Percentiles rank a stretch among this genome's conserved stretches.
These are phyloP conservation scores for Oreochromis niloticus DNA, from an alignment of 2,113 vertebrate genomes.

Conservation along the genomic window DNA sequence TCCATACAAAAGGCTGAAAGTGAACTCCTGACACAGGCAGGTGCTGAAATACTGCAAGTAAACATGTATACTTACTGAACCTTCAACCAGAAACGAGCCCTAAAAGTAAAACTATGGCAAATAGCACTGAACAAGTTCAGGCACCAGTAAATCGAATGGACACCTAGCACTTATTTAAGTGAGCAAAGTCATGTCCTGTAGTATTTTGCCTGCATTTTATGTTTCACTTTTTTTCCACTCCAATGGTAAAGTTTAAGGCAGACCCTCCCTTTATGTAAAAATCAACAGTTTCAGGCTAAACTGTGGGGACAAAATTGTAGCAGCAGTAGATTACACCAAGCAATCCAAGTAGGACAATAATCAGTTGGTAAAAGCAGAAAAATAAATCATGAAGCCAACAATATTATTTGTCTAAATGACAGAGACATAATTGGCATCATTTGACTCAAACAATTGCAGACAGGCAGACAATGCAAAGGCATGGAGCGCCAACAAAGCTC, in stretches of 20 bases:
- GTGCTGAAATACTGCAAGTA: not conserved
- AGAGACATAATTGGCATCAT: conserved; percentile 37
- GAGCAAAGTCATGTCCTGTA: not conserved
- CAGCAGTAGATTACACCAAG: not conserved
- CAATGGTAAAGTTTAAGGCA: not conserved
- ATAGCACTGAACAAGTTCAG: not conserved
- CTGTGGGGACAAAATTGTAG: not conserved
- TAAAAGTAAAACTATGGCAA: not conserved
- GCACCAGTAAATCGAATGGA: not conserved
- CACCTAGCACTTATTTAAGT: not conserved
- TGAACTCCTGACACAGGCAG: not conserved
- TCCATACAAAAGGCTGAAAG: not conserved
- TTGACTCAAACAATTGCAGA: conserved; percentile 31
- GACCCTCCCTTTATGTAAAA: not conserved
- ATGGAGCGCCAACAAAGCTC: conserved; percentile 26
- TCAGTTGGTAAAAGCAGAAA: not conserved
- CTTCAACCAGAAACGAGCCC: not conserved
- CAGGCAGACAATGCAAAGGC: conserved; percentile 47
- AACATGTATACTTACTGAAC: not conserved
- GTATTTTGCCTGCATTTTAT: not conserved
- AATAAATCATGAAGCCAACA: conserved; percentile 16
- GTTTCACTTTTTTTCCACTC: not conserved
- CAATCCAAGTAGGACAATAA: not conserved
- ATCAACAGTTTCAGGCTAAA: not conserved
- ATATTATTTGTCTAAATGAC: conserved; percentile 18